A percentile compares a stretch with the other conserved stretches of the same genome.
Conservation (phyloP, 2,113 vertebrate species). For the Ibidorhyncha struthersii region DNA sequence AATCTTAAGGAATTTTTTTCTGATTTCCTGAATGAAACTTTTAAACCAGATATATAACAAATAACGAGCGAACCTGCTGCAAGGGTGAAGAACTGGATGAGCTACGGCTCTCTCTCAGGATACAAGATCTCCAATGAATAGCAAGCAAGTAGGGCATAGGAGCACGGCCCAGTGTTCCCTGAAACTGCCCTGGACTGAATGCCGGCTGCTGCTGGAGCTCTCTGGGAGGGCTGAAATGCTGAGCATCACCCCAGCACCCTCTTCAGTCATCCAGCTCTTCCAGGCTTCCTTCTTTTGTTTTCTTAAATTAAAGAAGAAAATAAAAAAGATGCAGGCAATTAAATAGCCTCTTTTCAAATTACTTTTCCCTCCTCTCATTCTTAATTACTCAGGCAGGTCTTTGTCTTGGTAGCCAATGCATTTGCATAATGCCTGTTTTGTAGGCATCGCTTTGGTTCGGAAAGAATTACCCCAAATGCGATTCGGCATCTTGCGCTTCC, state of each 20-base stretch:
- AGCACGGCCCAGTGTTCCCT: fast-evolving
- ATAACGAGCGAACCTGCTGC: neutral
- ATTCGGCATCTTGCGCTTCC: fast-evolving
- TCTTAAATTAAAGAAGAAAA: neutral
- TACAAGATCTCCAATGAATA: fast-evolving
- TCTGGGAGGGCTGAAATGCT: neutral
- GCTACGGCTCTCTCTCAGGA: neutral
- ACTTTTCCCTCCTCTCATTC: neutral
- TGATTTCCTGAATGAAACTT: neutral
- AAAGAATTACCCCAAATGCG: neutral
- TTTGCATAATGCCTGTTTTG: neutral
- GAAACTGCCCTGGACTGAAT: fast-evolving
- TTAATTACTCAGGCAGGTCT: neutral
- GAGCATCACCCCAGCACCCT: neutral
- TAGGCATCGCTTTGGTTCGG: neutral
- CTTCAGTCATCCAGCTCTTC: neutral
- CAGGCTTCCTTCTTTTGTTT: neutral
- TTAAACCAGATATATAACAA: neutral
- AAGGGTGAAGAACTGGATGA: neutral
- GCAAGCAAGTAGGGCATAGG: neutral
- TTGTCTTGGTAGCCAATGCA: neutral
- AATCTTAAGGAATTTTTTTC: neutral
- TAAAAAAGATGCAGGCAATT: neutral
- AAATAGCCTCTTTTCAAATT: neutral
- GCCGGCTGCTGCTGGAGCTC: neutral